A percentile compares a stretch with the other conserved stretches of the same genome.
phyloP scores from a whole-genome alignment of 2,888 invertebrate genomes.

The Aphrophora alni region DNA sequence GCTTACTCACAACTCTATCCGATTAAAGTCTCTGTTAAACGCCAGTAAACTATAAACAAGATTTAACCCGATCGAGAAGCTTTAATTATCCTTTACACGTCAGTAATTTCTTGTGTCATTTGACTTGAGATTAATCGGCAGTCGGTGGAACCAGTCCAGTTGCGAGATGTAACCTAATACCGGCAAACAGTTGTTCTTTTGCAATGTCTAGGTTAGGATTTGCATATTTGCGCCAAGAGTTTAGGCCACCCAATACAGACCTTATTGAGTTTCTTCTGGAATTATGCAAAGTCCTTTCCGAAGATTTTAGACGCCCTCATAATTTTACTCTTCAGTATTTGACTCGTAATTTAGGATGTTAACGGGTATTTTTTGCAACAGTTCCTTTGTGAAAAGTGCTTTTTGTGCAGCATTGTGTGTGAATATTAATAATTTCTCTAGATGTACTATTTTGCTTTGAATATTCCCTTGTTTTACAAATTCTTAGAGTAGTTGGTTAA shows the following conservation, averaged over 20 bases:
- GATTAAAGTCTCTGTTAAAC: not conserved
- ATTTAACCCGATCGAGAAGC: not conserved
- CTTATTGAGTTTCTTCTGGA: not conserved
- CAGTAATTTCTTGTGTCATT: not conserved
- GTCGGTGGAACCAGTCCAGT: not conserved
- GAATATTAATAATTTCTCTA: too few relatives aligned
- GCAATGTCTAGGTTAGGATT: not conserved
- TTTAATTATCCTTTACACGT: not conserved
- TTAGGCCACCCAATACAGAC: not conserved
- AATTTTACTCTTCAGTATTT: too few relatives aligned
- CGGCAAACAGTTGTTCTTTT: slow-evolving; percentile 2
- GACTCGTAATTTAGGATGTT: too few relatives aligned
- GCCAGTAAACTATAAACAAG: not conserved
- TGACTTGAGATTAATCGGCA: not conserved
- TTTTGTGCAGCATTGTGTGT: too few relatives aligned
- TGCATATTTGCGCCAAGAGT: not conserved
- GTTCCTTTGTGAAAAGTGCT: too few relatives aligned
- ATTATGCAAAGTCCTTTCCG: not conserved
- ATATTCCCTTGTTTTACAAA: too few relatives aligned
- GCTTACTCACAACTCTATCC: not conserved
- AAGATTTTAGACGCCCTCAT: not conserved
- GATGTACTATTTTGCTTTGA: too few relatives aligned
- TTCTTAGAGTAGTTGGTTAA: too few relatives aligned
- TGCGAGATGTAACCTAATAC: not conserved
- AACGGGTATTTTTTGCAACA: too few relatives aligned